Base-by-base conservation (phyloP, 1,140 invertebrate species). In the Saxidomus purpurata region DNA sequence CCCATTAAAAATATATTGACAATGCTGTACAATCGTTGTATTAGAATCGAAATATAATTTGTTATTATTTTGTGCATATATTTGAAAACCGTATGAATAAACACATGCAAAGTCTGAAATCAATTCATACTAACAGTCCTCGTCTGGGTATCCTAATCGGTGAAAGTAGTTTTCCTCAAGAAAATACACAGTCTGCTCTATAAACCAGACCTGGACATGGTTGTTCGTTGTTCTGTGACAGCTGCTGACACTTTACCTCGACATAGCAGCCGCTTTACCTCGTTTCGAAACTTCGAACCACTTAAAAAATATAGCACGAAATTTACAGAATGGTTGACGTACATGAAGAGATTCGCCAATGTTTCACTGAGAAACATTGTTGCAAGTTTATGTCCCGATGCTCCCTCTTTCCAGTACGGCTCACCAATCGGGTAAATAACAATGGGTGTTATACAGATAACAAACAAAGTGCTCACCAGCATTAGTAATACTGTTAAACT, bases 281-380 rank as follows among this genome's bases (percentile, higher is more conserved):
- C 87, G n/a, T 59, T 76, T 55, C 87, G 38, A 82, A 89, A 89
- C 40, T 49, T 69, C 17, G 79, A 34, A 0, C 87, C 87, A 61
- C 87, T 89, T 6, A 89, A 36, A 59, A 82, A 82, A 47, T 89
- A 89, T 31, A 89, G 19, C 36, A 82, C 0, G 43, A 89, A 89
- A 43, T 89, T 89, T 2, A 74, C 67, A 0, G 79, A 76, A 69
- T 89, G 77, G 87, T 89, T 89, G 13, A 83, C 25, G 36, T 89
- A 89, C 87, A 89, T 89, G 3, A 89, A 81, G 9, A 89, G 22
- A 47, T 83, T 89, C 9, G 80, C 61, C 0, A 89, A 28, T 15
- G 79, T 38, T 28, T 83, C 63, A 4, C 43, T 43, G 0, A 89
- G 49, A 83, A 82, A 89, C 61, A 76, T 40, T 22, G 40, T 40